phyloP scores from a whole-genome alignment of 2,888 invertebrate genomes.

The Lasius platythorax region DNA sequence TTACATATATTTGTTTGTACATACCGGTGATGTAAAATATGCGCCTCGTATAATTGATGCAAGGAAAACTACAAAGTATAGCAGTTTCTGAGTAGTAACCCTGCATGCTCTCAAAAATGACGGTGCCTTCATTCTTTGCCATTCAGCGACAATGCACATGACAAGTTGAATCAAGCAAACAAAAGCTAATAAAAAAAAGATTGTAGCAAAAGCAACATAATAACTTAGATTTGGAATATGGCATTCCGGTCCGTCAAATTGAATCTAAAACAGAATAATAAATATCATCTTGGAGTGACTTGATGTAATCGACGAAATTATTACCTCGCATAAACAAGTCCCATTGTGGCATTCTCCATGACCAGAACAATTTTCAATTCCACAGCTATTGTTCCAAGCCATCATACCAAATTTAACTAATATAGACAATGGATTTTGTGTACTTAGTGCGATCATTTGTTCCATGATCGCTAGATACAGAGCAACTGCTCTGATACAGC shows the following conservation, averaged over 20 bases:
- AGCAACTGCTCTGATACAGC: slow-evolving; percentile 79
- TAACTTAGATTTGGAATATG: slow-evolving; percentile 94
- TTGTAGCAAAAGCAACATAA: slow-evolving; percentile 87
- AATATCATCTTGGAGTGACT: neutral
- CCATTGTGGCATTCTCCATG: slow-evolving; percentile 97
- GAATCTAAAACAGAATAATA: slow-evolving; percentile 85
- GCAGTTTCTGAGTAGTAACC: slow-evolving; percentile 95
- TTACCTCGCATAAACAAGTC: slow-evolving; percentile 96
- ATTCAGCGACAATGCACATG: slow-evolving; percentile 94
- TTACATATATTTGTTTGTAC: slow-evolving; percentile 78
- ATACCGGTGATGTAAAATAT: slow-evolving; percentile 96
- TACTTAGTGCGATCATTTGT: slow-evolving; percentile 84
- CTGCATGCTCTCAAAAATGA: slow-evolving; percentile 93
- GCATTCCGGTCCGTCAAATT: slow-evolving; percentile 94
- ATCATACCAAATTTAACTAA: slow-evolving; percentile 84
- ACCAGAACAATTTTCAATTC: slow-evolving; percentile 93
- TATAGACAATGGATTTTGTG: slow-evolving; percentile 85
- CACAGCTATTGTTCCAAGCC: slow-evolving; percentile 87
- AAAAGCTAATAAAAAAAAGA: slow-evolving; percentile 94
- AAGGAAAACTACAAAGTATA: slow-evolving; percentile 95
- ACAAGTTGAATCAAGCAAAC: slow-evolving; percentile 94
- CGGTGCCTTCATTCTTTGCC: slow-evolving; percentile 93
- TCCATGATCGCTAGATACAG: slow-evolving; percentile 82
- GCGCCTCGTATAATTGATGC: slow-evolving; percentile 95
- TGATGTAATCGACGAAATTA: neutral